Evolutionary conservation across 2,113 vertebrate species (phyloP), one percentile per base, ranked within the genome.

Genomic region (Tympanuchus pallidicinctus): DNA sequence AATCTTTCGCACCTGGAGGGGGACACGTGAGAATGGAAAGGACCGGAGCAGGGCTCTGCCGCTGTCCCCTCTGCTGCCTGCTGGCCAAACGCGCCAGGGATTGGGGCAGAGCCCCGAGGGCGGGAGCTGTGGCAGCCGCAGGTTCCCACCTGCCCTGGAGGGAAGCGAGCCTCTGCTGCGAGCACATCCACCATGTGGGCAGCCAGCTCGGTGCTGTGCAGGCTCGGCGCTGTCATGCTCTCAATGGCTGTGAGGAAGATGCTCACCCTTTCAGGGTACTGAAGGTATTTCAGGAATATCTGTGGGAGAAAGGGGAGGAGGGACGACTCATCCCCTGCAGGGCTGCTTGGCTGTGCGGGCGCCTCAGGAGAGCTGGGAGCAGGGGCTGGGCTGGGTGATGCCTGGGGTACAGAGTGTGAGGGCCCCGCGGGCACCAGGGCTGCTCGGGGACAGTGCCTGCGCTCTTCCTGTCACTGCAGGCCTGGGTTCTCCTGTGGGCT

Each of bases 231-330:
- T 60, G 20, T 14, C 59, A 60, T 60, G n/a, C n/a, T 60, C n/a
- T 60, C 8, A 4, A 36, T 15, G 59, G 59, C n/a, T 1, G 21
- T 14, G 59, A 60, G 12, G 20, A 60, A 34, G 20, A 60, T 5
- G 4, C 6, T 21, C 5, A 60, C 5, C n/a, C 21, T 22, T 15
- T 60, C n/a, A 1, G n/a, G n/a, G n/a, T 13, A 22, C 59, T 6
- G 59, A 2, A 60, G 59, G 13, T 61, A 61, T 34, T 36, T 61
- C 59, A 61, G 21, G 13, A 61, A 10, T 2, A 24, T 10, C 59
- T 61, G n/a, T 15, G 59, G 59, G 59, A 61, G 34, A 30, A 6
- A 57, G 30, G 54, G 30, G 17, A 20, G 18, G 34, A 61, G 34
- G 60, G 9, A 36, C 6, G 6, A 16, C 13, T 60, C n/a, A 54